Evolutionary conservation across 2,888 invertebrate species (phyloP), one percentile per base, ranked within the genome.

Genomic region (Eupithecia dodoneata): DNA sequence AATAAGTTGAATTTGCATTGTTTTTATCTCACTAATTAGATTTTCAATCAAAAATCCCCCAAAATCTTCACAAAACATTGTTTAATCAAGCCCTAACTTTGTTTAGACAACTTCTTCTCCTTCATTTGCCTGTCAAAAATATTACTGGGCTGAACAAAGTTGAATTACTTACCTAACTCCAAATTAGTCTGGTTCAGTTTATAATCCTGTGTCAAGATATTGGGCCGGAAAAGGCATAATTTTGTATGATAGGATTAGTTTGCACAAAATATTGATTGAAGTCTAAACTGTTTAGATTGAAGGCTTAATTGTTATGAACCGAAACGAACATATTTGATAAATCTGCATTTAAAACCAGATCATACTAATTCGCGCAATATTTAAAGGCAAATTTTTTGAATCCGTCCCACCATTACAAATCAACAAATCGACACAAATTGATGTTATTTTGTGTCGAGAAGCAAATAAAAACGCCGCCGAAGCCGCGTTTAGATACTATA

Each of bases 161-260:
- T 86, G 80, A 81, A 85, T 82, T 80, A 79, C 82, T 86, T 79
- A 77, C 81, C 80, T 75, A 81, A 81, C 77, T 83, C 78, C 71
- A 81, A 83, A 81, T 87, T 84, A 82, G 81, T 82, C 86, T 77
- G 65, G 80, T 82, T 81, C 82, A 82, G 80, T 84, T 80, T 79
- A 73, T 75, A 63, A 63, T 63, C 63, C 4, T 63, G 12, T 63
- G 63, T 63, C 30, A 63, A 63, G 63, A 63, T 30, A 30, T 45
- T 45, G 9, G 9, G 45, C 9, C 45, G 41, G 45, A 45, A 69
- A 45, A 18, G n/a, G n/a, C 15, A 10, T 15, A 45, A 7, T 69
- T 70, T 30, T 70, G 5, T 49, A 4, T 59, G 10, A 47, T 49
- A 30, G n/a, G n/a, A 69, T n/a, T 30, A 4, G 30, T 63, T 10